Conservation (phyloP, 2,113 vertebrate genomes). For the Calidris pugnax region DNA sequence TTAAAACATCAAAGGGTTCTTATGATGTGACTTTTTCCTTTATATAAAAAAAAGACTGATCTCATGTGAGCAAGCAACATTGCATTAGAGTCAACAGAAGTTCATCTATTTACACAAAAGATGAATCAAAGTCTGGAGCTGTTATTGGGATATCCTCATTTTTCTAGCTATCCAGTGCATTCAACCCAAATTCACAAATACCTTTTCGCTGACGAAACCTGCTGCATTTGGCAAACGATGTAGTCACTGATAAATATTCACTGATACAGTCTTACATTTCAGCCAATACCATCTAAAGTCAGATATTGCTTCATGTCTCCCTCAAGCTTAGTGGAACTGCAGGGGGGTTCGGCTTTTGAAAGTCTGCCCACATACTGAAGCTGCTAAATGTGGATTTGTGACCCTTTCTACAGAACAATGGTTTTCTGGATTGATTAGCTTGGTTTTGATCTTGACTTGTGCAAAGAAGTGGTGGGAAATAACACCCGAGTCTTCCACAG, state of each 20-base stretch:
- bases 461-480: neutral
- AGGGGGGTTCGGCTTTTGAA: neutral
- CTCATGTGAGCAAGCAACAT: neutral
- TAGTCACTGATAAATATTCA: neutral
- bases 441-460: neutral
- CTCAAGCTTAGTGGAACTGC: neutral
- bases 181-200: neutral
- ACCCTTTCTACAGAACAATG: neutral
- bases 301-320: neutral
- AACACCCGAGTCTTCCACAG: neutral
- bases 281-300: neutral
- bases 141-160: neutral
- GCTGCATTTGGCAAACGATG: neutral
- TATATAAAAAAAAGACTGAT: neutral
- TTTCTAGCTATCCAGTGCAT: neutral
- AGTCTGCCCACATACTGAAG: neutral
- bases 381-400: neutral
- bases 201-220: neutral
- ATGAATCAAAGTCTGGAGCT: neutral
- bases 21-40: neutral
- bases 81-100: slow-evolving; percentile 16
- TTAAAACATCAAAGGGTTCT: slow-evolving; percentile 55
- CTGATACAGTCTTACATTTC: neutral
- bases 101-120: neutral
- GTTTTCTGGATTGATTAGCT: neutral